A percentile compares a stretch with the other conserved stretches of the same genome.
Conservation (phyloP, 2,113 vertebrate genomes). For the Leucopsar rothschildi region DNA sequence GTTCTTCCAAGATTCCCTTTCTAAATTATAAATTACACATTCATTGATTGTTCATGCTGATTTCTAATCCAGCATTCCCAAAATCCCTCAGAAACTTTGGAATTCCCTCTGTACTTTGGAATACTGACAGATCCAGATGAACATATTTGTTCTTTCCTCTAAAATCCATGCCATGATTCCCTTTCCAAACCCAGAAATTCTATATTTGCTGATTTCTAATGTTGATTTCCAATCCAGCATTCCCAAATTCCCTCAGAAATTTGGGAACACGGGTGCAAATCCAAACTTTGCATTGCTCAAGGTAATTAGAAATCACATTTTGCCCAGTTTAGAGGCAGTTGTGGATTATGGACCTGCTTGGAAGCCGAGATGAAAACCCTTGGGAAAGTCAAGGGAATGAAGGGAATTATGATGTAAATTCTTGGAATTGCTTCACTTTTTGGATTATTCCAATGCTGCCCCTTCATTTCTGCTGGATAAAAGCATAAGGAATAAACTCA, state of each 20-base stretch:
- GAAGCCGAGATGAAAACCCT: background rate
- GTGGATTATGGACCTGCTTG: background rate
- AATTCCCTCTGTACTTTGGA: background rate
- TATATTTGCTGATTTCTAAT: background rate
- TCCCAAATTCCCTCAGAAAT: background rate
- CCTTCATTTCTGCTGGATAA: background rate
- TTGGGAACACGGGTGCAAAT: background rate
- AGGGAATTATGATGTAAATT: background rate
- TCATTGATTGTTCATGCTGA: background rate
- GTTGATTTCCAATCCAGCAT: background rate
- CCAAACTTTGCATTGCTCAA: background rate
- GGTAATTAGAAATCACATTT: background rate
- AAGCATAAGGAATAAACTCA: background rate
- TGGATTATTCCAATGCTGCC: background rate
- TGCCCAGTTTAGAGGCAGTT: background rate
- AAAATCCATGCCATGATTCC: background rate
- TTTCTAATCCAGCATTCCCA: background rate
- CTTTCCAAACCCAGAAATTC: background rate
- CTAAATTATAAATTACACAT: no score
- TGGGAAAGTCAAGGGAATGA: background rate
- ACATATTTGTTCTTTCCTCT: background rate
- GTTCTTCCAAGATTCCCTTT: no score
- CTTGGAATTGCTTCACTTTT: background rate
- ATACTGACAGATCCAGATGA: rapidly evolving
- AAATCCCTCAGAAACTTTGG: background rate